Evolutionary conservation across 2,888 invertebrate genomes (phyloP).

Genomic region (Timandra comae): DNA sequence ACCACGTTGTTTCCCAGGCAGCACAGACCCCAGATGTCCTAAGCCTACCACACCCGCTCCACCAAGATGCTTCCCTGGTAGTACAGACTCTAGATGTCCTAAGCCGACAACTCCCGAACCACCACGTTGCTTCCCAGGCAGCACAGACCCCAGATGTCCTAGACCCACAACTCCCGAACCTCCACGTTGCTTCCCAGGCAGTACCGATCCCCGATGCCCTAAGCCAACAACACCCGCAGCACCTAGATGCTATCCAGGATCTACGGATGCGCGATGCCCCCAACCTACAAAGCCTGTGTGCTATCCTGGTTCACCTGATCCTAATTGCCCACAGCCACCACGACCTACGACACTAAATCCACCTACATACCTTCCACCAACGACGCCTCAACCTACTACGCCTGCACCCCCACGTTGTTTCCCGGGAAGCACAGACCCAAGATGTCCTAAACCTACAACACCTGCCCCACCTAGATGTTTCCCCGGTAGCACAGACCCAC

Average conservation of each 20-base stretch:
- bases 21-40: slow-evolving; percentile 22
- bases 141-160: slow-evolving; percentile 32
- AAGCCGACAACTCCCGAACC: slow-evolving; percentile 27
- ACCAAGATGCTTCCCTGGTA: slow-evolving; percentile 33
- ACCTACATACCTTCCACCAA: slow-evolving; percentile 25
- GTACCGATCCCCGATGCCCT: slow-evolving; percentile 42
- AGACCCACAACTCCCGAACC: slow-evolving; percentile 29
- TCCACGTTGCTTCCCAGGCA: slow-evolving; percentile 34
- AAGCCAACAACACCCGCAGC: slow-evolving; percentile 33
- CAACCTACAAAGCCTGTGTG: slow-evolving; percentile 22
- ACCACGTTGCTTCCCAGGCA: slow-evolving; percentile 39
- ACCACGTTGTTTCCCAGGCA: slow-evolving; percentile 26
- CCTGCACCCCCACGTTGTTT: slow-evolving; percentile 22
- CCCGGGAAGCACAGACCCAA: slow-evolving; percentile 17
- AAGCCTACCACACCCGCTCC: slow-evolving; percentile 26
- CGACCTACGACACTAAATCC: slow-evolving; percentile 5
- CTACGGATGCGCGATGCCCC: slow-evolving; percentile 31
- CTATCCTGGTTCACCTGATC: slow-evolving; percentile 7
- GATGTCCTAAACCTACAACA: slow-evolving; percentile 14
- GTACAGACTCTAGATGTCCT: slow-evolving; percentile 27
- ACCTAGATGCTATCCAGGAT: slow-evolving; percentile 28
- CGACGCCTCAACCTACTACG: slow-evolving; percentile 14
- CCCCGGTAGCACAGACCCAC: slow-evolving; percentile 14
- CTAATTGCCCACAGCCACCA: slow-evolving; percentile 14
- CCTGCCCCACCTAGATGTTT: slow-evolving; percentile 36